phyloP scores from a whole-genome alignment of 2,113 vertebrate species.

The Acinonyx jubatus region DNA sequence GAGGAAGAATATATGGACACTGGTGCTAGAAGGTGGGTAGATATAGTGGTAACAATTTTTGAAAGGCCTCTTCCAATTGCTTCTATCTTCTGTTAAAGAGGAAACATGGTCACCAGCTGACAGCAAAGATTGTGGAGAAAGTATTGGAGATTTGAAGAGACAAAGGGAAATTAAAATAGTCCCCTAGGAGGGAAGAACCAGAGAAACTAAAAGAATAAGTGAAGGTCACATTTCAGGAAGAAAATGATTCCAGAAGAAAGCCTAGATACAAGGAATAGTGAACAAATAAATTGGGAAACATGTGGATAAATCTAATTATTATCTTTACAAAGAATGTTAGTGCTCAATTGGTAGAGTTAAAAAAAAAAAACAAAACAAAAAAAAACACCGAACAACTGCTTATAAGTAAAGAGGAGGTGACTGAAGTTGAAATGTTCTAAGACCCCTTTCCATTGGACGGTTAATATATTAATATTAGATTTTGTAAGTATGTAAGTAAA shows the following conservation, averaged over 20 bases:
- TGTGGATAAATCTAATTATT: background rate
- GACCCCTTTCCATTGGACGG: background rate
- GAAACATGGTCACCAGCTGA: background rate
- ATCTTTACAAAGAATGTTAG: background rate
- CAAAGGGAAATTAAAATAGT: background rate
- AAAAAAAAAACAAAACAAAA: background rate
- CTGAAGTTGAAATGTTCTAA: conserved; percentile 26
- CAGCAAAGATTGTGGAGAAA: background rate
- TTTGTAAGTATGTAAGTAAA: conserved; percentile 13
- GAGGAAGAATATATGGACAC: background rate
- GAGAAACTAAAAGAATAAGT: background rate
- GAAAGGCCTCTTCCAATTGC: background rate
- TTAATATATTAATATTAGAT: conserved; percentile 6
- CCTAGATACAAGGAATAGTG: background rate
- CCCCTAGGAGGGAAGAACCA: background rate
- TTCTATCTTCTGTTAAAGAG: background rate
- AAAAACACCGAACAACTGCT: background rate
- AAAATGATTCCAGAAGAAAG: conserved; percentile 2
- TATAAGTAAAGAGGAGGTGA: background rate
- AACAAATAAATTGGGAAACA: background rate
- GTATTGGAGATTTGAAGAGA: background rate
- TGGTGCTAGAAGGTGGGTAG: background rate
- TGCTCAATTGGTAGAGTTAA: background rate
- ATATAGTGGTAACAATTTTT: background rate
- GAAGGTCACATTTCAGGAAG: conserved; percentile 11